Percentiles rank a stretch among this genome's conserved stretches.
Evolutionary conservation across 2,888 invertebrate genomes (phyloP).

Genomic region (Xanthorhoe spadicearia): DNA sequence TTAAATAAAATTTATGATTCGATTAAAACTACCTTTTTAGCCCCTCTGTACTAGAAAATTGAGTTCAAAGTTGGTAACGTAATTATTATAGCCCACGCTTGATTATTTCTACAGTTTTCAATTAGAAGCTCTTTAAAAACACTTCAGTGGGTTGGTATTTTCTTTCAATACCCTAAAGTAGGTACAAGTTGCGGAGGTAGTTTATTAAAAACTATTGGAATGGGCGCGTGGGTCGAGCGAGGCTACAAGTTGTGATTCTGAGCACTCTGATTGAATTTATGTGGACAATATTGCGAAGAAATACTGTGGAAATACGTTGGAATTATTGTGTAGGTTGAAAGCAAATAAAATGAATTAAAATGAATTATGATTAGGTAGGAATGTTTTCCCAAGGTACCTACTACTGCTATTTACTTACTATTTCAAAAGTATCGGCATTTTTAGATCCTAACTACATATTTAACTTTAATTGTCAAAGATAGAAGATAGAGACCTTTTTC

Average conservation of each 20-base stretch:
- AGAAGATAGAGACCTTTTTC: no score
- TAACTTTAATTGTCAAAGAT: no score
- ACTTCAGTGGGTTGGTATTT: neutral
- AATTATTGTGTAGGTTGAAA: slow-evolving; percentile 2
- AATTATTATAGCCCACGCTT: slow-evolving; percentile 13
- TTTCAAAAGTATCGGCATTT: no score
- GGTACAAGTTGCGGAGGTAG: neutral
- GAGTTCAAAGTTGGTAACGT: slow-evolving; percentile 18
- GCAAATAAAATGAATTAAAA: no score
- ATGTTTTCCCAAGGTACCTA: neutral
- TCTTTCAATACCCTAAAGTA: slow-evolving; percentile 1
- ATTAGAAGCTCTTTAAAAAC: slow-evolving; percentile 16
- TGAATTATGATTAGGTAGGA: neutral
- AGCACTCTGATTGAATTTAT: slow-evolving; percentile 11
- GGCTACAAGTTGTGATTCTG: slow-evolving; percentile 1
- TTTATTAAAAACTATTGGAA: slow-evolving; percentile 4
- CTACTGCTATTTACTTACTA: neutral
- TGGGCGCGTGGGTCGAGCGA: neutral
- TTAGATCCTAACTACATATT: no score
- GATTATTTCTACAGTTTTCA: slow-evolving; percentile 5
- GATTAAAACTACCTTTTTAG: no score
- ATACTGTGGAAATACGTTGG: neutral
- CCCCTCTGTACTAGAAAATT: neutral
- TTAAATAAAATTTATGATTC: no score
- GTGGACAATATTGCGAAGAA: slow-evolving; percentile 3